A percentile compares a stretch with the other conserved stretches of the same genome.
These are phyloP conservation scores for Leptopilina boulardi DNA, from an alignment of 1,140 invertebrate genomes.

Conservation along the genomic window DNA sequence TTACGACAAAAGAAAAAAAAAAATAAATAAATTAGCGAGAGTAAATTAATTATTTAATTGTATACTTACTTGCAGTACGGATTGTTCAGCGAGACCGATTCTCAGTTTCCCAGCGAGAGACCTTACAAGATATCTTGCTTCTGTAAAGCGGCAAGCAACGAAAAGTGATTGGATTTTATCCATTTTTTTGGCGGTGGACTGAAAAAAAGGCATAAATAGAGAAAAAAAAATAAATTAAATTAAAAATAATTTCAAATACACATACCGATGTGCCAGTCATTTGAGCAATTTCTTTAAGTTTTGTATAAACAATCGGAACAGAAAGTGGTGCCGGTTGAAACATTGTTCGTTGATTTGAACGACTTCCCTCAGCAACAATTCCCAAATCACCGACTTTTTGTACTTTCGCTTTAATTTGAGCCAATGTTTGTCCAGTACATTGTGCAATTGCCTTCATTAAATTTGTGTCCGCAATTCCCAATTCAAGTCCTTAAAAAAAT, in stretches of 20 bases:
- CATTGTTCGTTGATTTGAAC: constrained; percentile 93
- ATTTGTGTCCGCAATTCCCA: constrained; percentile 95
- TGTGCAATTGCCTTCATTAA: constrained; percentile 97
- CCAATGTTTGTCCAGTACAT: constrained; percentile 90
- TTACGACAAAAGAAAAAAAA: constrained; percentile 37
- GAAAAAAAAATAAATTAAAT: constrained; percentile 32
- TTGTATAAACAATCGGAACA: constrained; percentile 86
- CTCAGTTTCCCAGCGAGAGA: constrained; percentile 95
- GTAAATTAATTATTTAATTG: neutral
- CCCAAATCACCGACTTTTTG: constrained; percentile 92
- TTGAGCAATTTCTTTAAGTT: constrained; percentile 92
- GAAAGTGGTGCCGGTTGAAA: constrained; percentile 84
- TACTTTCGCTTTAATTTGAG: constrained; percentile 91
- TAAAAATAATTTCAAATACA: constrained; percentile 30
- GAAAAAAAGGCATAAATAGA: constrained; percentile 40
- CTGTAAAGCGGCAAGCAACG: constrained; percentile 92
- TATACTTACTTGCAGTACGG: constrained; percentile 84
- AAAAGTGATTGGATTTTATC: constrained; percentile 94
- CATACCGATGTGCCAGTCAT: constrained; percentile 87
- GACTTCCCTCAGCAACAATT: constrained; percentile 93
- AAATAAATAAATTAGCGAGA: constrained; percentile 12
- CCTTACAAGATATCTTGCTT: constrained; percentile 95
- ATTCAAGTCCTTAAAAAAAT: constrained; percentile 80
- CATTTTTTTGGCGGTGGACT: constrained; percentile 92
- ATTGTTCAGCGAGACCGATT: constrained; percentile 98